phyloP scores from a whole-genome alignment of 2,888 invertebrate species.

The Zaprionus lineosus region DNA sequence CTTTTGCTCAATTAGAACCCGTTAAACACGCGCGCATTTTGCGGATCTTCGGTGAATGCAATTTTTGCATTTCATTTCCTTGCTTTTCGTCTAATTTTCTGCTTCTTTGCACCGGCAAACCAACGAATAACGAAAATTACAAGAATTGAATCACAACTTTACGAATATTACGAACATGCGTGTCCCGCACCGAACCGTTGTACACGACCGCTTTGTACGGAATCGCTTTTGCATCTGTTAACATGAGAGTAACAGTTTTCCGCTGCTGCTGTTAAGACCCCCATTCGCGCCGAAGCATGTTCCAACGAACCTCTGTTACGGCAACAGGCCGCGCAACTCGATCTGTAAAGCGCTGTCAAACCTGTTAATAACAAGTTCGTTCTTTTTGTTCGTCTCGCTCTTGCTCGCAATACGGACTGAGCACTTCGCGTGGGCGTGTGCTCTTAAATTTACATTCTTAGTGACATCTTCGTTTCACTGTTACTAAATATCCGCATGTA shows the following conservation, averaged over 20 bases:
- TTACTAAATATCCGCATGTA: too few species aligned
- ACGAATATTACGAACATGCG: conserved; percentile 35
- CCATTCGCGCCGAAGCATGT: background rate
- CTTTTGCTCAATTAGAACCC: background rate
- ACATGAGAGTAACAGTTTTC: conserved; percentile 26
- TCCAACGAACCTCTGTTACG: conserved; percentile 24
- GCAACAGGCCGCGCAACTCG: conserved; percentile 23
- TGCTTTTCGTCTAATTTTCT: conserved; percentile 2
- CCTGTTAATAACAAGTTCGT: conserved; percentile 31
- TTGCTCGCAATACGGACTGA: conserved; percentile 2
- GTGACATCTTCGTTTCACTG: too few species aligned
- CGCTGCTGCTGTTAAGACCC: conserved; percentile 24
- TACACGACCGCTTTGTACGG: conserved; percentile 46
- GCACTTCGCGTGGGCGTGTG: background rate
- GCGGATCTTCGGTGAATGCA: conserved; percentile 8
- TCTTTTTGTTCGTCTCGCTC: too few species aligned
- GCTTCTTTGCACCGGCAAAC: conserved; percentile 28
- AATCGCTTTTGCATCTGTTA: conserved; percentile 54
- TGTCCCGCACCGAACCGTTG: conserved; percentile 34
- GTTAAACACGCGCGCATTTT: conserved; percentile 52
- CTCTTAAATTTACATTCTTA: conserved; percentile 22
- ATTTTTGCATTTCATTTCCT: background rate
- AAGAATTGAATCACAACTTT: conserved; percentile 20
- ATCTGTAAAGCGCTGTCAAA: conserved; percentile 22
- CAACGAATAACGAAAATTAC: conserved; percentile 14